Evolutionary conservation across 2,888 invertebrate genomes (phyloP), one percentile per base, ranked within the genome.

Genomic region (Chaetoderma sp.): DNA sequence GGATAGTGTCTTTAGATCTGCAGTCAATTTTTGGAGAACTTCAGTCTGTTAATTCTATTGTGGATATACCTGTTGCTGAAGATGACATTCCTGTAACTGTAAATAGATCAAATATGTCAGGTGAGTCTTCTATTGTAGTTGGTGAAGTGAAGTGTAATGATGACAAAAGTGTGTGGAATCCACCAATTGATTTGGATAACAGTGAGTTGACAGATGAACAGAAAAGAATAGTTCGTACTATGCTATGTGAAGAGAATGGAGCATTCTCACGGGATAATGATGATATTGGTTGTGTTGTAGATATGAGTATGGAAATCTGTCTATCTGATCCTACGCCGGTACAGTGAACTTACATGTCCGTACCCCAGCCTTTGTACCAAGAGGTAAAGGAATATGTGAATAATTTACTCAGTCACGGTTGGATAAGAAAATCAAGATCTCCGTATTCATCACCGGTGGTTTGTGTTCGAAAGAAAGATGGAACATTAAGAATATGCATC

Each of bases 331-430:
- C 56, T 1, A 28, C n/a, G 2, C 71, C 71, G 10, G 72, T 74
- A 8, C 54, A 67, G 39, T 55, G 59, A 6, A 33, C 59, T 3
- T 75, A 74, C 39, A 52, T 23, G 10, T 60, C 71, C 4, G 50
- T 74, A 23, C 74, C 68, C 25, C 45, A 30, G 32, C 70, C 72
- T 8, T 44, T 72, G 8, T 68, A 65, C 58, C 18, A 69, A 25
- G 74, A 75, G 47, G 74, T 74, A 1, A 73, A 74, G 36, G 67
- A 66, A 33, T 75, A 71, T 32, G 21, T 75, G 18, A 36, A 42
- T 10, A 66, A 70, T 42, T 44, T 73, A 8, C 6, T 71, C 16
- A 32, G 16, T 10, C 60, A 59, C 27, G 67, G 67, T 4, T 75
- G 59, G 60, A 69, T 73, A 10, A 60, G 42, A 3, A 63, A 56